These are phyloP conservation scores for Meleagris gallopavo DNA, from an alignment of 2,113 vertebrate genomes.

Conservation along the genomic window DNA sequence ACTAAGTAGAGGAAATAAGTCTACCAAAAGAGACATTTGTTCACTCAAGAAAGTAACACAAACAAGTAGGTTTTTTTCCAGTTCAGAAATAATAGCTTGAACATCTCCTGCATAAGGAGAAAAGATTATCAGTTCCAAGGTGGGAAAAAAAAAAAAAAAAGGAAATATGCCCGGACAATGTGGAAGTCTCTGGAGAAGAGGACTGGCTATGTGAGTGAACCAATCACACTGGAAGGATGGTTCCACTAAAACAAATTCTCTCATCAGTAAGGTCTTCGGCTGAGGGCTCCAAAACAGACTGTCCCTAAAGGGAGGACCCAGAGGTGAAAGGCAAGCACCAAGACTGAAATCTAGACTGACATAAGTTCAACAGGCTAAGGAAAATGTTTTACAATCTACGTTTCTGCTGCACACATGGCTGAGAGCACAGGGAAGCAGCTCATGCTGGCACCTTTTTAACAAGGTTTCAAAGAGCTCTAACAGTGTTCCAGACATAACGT, in stretches of 20 bases:
- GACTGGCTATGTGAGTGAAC: neutral
- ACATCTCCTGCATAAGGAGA: neutral
- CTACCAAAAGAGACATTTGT: neutral
- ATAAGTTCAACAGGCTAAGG: slow-evolving; percentile 33
- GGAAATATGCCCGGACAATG: neutral
- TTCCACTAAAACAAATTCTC: neutral
- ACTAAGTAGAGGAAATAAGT: neutral
- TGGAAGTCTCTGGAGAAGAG: neutral
- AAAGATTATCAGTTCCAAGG: neutral
- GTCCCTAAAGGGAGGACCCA: neutral
- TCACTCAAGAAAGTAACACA: neutral
- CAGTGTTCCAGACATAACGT: neutral
- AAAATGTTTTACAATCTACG: neutral
- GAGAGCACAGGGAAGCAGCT: neutral
- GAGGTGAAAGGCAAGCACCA: slow-evolving; percentile 10
- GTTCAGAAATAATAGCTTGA: neutral
- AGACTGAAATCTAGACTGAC: slow-evolving; percentile 5
- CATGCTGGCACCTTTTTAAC: neutral
- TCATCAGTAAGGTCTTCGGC: fast-evolving
- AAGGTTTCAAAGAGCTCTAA: neutral
- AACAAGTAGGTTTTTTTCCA: neutral
- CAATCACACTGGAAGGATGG: neutral
- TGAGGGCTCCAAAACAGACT: neutral
- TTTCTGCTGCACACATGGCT: slow-evolving; percentile 34
- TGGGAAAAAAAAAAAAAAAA: neutral